Evolutionary conservation across 2,113 vertebrate species (phyloP).

Genomic region (Heterochromis multidens): DNA sequence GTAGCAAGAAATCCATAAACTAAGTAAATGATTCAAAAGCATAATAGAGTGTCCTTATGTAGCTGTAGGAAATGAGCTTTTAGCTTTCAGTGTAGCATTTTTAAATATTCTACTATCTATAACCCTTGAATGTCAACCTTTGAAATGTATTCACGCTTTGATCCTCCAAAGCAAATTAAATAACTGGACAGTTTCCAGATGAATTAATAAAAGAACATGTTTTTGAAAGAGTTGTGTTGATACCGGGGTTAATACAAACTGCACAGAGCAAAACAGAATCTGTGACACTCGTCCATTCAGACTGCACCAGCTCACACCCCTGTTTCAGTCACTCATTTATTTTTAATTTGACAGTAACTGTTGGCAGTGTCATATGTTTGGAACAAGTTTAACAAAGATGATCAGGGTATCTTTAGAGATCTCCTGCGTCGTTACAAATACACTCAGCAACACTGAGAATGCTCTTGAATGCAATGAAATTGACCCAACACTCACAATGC

Average conservation of each 20-base stretch:
- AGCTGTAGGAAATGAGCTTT: neutral
- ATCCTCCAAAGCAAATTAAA: no score
- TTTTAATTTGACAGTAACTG: conserved; percentile 33
- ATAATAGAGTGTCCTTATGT: neutral
- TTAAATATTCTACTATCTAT: neutral
- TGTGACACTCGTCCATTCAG: neutral
- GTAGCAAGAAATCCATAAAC: neutral
- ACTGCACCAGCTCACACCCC: conserved; percentile 8
- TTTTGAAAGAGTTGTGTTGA: neutral
- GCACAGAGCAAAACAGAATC: neutral
- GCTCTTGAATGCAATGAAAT: neutral
- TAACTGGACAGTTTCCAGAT: neutral
- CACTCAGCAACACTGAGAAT: neutral
- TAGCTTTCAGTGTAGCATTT: neutral
- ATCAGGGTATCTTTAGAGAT: neutral
- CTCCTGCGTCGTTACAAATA: neutral
- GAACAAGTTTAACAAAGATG: conserved; percentile 4
- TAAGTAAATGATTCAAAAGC: neutral
- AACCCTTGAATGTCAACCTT: neutral
- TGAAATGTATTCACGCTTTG: no score
- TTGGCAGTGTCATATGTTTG: neutral
- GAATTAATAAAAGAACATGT: neutral
- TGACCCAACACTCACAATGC: neutral
- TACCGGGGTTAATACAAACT: neutral
- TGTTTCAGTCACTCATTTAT: conserved; percentile 10